Evolutionary conservation across 2,113 vertebrate species (phyloP).

Genomic region (Sclerurus mexicanus): DNA sequence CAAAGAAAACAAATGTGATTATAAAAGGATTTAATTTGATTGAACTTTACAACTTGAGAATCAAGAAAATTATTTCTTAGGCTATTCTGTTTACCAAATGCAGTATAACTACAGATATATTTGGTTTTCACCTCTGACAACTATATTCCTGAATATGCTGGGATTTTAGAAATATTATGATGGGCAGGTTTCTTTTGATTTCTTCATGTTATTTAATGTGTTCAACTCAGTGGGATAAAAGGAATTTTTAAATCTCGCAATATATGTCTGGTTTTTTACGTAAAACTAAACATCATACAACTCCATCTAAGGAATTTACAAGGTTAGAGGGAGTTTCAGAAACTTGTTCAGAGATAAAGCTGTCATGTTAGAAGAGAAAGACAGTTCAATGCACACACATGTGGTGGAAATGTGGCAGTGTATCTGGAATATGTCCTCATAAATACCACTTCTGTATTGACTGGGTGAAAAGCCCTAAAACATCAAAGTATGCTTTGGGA

Average conservation of each 20-base stretch:
- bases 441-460: neutral
- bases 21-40: neutral
- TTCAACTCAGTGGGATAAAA: neutral
- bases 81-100: neutral
- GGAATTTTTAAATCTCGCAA: neutral
- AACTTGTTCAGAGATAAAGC: conserved; percentile 28
- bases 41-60: neutral
- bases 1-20: neutral
- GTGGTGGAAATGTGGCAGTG: neutral
- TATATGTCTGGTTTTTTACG: neutral
- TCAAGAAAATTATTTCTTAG: neutral
- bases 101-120: neutral
- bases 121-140: neutral
- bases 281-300: neutral
- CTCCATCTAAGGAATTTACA: conserved; percentile 17
- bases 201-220: neutral
- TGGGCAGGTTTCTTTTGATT: neutral
- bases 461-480: neutral
- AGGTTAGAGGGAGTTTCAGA: conserved; percentile 8
- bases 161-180: neutral
- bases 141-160: neutral
- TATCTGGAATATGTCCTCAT: neutral
- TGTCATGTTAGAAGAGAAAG: neutral
- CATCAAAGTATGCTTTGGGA: neutral
- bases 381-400: neutral